These are phyloP conservation scores for Diorhabda elongata DNA, from an alignment of 1,140 invertebrate species.

Conservation along the genomic window DNA sequence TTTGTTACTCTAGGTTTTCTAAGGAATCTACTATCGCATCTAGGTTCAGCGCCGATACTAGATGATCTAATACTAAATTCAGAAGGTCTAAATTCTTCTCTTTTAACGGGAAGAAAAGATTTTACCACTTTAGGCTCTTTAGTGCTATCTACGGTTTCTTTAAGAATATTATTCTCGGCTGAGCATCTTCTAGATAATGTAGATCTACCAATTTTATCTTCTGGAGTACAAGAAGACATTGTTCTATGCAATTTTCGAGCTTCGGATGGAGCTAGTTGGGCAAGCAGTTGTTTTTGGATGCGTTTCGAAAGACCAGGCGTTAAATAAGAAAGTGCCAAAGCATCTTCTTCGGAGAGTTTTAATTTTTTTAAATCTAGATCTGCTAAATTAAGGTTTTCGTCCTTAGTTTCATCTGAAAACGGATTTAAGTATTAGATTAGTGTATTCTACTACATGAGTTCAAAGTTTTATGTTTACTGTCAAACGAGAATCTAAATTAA, in stretches of 20 bases:
- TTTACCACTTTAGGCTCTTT: constrained; percentile 15
- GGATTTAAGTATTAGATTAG: neutral
- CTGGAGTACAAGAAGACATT: constrained; percentile 51
- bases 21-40: constrained; percentile 27
- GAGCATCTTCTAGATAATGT: constrained; percentile 36
- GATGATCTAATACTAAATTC: constrained; percentile 31
- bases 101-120: constrained; percentile 33
- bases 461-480: neutral
- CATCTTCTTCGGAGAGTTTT: constrained; percentile 61
- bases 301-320: constrained; percentile 60
- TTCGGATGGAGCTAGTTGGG: constrained; percentile 59
- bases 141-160: neutral
- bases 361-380: constrained; percentile 61
- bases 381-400: constrained; percentile 57
- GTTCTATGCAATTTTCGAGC: constrained; percentile 57
- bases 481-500: neutral
- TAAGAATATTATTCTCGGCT: constrained; percentile 24
- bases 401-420: constrained; percentile 43
- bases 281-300: constrained; percentile 60
- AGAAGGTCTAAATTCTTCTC: constrained; percentile 26
- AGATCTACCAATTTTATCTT: constrained; percentile 28
- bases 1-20: constrained; percentile 29
- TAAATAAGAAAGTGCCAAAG: constrained; percentile 59
- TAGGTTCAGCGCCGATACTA: constrained; percentile 28
- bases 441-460: neutral